Evolutionary conservation across 2,888 invertebrate species (phyloP), one percentile per base, ranked within the genome.

Genomic region (Tenthredo amoena): DNA sequence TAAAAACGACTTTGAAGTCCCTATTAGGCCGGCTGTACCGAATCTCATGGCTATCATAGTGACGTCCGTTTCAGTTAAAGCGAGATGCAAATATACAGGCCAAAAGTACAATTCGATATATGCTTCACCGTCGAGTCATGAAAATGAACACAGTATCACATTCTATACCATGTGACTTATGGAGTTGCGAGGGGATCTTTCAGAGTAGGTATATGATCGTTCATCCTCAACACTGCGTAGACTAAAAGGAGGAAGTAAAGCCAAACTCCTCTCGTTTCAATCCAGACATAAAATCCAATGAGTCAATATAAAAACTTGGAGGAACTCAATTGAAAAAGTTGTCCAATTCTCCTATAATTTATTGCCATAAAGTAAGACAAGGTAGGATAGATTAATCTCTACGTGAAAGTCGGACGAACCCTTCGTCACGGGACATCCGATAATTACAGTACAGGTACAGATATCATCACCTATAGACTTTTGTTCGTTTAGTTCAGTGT

Each of bases 261-360:
- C 18, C 1, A 47, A 76, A 76, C 43, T 47, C 21, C 21, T 6
- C 9, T 47, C 43, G 40, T 76, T 76, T 47, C 5, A 21, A 74
- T 12, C 74, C 4, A 21, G 43, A 74, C 37, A 74, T 47, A 74
- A 74, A 74, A 26, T 26, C 74, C 12, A 43, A 47, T 47, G 74
- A 26, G 26, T 74, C 47, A 10, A 76, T 47, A 76, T 15, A 40
- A 76, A 76, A 47, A 47, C 31, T 43, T 43, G 26, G 43, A 76
- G 18, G 2, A 76, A 50, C 47, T 15, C 12, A 26, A 76, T 76
- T 43, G 47, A 76, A 76, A 76, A 50, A 76, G 47, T 50, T 76
- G 47, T 47, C 47, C 74, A 74, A 76, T 43, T 50, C 47, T 47
- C 6, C 12, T 47, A 26, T 26, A 31, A 47, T 76, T 76, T 50